A percentile compares a stretch with the other conserved stretches of the same genome.
Evolutionary conservation across 2,888 invertebrate genomes (phyloP).

Genomic region (Cataglyphis altisquamis): DNA sequence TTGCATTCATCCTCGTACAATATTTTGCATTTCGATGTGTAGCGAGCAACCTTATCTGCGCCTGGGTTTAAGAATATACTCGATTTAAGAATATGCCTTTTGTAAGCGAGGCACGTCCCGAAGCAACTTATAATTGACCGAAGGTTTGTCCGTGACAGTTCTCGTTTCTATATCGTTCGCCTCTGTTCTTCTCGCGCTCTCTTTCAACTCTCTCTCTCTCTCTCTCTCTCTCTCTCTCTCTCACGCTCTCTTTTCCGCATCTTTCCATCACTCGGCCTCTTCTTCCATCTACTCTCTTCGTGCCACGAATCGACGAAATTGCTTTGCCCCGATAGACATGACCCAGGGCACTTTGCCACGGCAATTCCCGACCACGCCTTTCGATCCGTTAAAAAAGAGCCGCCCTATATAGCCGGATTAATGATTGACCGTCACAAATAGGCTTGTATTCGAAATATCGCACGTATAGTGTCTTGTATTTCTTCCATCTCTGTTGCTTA

Average conservation of each 20-base stretch:
- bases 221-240: constrained; percentile 14
- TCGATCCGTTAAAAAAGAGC: constrained; percentile 27
- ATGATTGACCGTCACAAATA: neutral
- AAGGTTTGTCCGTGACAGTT: constrained; percentile 81
- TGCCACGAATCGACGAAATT: constrained; percentile 60
- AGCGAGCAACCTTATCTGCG: constrained; percentile 45
- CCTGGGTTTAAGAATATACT: constrained; percentile 43
- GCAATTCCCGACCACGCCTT: constrained; percentile 46
- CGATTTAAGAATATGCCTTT: constrained; percentile 39
- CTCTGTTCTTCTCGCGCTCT: constrained; percentile 18
- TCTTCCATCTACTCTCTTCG: constrained; percentile 51
- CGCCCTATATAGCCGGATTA: neutral
- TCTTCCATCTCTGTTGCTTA: neutral
- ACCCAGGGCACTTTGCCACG: constrained; percentile 51
- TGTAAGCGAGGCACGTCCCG: constrained; percentile 76
- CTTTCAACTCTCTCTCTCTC: neutral
- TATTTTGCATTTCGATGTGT: constrained; percentile 33
- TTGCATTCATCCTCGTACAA: neutral
- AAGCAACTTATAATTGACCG: constrained; percentile 82
- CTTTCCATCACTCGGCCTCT: constrained; percentile 43
- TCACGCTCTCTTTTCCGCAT: constrained; percentile 31
- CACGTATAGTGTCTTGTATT: neutral
- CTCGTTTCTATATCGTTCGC: constrained; percentile 70
- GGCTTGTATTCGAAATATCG: neutral
- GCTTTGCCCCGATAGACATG: constrained; percentile 52